phyloP scores from a whole-genome alignment of 2,113 vertebrate genomes.

The Gasterosteus nipponicus region DNA sequence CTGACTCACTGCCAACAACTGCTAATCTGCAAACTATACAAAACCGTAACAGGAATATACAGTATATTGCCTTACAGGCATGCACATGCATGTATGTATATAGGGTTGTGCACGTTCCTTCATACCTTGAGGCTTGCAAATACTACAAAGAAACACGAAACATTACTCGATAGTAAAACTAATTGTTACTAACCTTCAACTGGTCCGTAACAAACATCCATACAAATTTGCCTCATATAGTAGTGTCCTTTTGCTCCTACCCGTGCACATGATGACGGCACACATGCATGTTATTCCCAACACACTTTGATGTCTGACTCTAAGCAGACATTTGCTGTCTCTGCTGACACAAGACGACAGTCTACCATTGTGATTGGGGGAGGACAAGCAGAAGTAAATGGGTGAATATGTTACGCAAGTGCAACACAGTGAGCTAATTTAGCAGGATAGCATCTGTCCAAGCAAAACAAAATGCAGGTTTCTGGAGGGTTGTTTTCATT shows the following conservation, averaged over 20 bases:
- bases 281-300: neutral
- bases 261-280: neutral
- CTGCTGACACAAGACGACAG: constrained; percentile 9
- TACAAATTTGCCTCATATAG: neutral
- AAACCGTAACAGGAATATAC: neutral
- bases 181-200: neutral
- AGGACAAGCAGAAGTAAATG: constrained; percentile 23
- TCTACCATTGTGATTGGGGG: constrained; percentile 3
- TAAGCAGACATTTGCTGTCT: constrained; percentile 21
- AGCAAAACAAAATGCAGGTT: constrained; percentile 50
- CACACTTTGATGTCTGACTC: constrained; percentile 7
- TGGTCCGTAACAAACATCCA: neutral
- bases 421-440: constrained; percentile 22
- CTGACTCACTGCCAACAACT: neutral
- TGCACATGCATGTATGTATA: neutral
- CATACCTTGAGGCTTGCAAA: neutral
- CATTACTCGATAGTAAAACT: neutral
- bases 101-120: neutral
- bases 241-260: neutral
- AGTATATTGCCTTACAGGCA: neutral
- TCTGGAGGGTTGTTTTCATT: constrained; percentile 51
- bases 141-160: neutral
- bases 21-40: neutral
- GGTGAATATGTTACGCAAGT: constrained; percentile 31
- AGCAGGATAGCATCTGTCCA: constrained; percentile 42